These are phyloP conservation scores for Nemapogon koenigi DNA, from an alignment of 2,888 invertebrate genomes.

Conservation along the genomic window DNA sequence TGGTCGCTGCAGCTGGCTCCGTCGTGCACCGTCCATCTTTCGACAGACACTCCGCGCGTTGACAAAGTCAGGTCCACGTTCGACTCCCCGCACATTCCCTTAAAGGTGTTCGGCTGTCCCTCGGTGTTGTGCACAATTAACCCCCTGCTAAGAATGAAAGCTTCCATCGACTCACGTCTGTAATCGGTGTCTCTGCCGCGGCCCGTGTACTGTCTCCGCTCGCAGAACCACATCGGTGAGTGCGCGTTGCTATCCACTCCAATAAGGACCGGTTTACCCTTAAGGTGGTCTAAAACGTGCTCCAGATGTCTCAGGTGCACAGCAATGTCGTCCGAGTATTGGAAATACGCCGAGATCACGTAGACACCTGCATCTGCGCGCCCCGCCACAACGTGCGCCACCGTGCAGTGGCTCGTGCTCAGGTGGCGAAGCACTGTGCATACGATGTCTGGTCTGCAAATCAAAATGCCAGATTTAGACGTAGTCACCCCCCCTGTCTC, in stretches of 20 bases:
- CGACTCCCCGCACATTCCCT: constrained; percentile 2
- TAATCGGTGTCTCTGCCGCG: constrained; percentile 1
- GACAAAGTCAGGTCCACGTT: constrained; percentile 10
- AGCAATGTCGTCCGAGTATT: constrained; percentile 16
- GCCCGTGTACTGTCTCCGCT: constrained; percentile 2
- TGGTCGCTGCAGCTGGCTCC: constrained; percentile 1
- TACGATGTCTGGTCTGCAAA: constrained; percentile 3
- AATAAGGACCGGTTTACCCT: constrained; percentile 1
- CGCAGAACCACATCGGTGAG: constrained; percentile 10
- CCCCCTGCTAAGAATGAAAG: not conserved
- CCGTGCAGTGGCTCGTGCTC: not conserved
- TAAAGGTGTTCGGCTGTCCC: not conserved
- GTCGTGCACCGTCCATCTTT: not conserved
- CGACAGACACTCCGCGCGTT: not conserved
- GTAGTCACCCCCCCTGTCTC: constrained; percentile 12
- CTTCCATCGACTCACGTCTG: constrained; percentile 4
- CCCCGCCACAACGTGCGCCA: constrained; percentile 16
- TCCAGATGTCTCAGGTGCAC: constrained; percentile 11
- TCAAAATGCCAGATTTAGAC: constrained; percentile 15
- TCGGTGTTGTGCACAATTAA: not conserved
- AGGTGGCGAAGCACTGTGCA: not conserved
- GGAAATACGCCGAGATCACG: constrained; percentile 18
- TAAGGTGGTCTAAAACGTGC: not conserved
- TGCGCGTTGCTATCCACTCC: constrained; percentile 10
- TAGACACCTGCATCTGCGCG: constrained; percentile 7